phyloP scores from a whole-genome alignment of 2,797 vertebrate species.

The Antennarius maculatus region DNA sequence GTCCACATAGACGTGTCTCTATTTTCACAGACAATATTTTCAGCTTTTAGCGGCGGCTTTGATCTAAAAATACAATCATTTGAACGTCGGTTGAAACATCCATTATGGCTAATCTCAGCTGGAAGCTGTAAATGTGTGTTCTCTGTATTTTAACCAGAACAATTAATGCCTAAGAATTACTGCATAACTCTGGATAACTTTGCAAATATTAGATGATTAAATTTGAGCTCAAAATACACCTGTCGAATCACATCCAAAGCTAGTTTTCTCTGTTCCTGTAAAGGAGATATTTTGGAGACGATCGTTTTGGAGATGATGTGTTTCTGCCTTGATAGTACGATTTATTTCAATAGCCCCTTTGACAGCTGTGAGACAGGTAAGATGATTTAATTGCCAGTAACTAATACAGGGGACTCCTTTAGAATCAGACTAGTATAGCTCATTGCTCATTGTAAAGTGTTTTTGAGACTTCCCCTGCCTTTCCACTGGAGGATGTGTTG shows the following conservation, averaged over 20 bases:
- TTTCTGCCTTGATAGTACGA: not conserved
- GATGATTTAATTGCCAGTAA: constrained; percentile 7
- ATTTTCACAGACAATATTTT: not conserved
- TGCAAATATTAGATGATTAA: too few relatives aligned
- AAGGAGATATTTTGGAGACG: not conserved
- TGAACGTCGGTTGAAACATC: not conserved
- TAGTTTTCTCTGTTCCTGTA: not conserved
- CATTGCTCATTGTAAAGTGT: not conserved
- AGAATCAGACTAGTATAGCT: constrained; percentile 5
- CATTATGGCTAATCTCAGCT: constrained; percentile 2
- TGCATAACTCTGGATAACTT: not conserved
- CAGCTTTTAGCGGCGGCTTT: constrained; percentile 16
- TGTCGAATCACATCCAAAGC: not conserved
- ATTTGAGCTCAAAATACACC: too few relatives aligned
- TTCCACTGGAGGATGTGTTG: not conserved
- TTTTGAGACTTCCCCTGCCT: not conserved
- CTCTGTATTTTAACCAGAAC: constrained; percentile 3
- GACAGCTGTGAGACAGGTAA: not conserved
- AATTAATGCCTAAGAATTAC: not conserved
- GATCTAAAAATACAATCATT: constrained; percentile 1
- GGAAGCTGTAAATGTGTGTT: not conserved
- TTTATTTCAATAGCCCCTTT: not conserved
- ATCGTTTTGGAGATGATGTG: too few relatives aligned
- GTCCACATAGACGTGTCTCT: not conserved
- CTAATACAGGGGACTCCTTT: constrained; percentile 8